phyloP scores from a whole-genome alignment of 1,140 invertebrate genomes.

The Ceratina japonica region DNA sequence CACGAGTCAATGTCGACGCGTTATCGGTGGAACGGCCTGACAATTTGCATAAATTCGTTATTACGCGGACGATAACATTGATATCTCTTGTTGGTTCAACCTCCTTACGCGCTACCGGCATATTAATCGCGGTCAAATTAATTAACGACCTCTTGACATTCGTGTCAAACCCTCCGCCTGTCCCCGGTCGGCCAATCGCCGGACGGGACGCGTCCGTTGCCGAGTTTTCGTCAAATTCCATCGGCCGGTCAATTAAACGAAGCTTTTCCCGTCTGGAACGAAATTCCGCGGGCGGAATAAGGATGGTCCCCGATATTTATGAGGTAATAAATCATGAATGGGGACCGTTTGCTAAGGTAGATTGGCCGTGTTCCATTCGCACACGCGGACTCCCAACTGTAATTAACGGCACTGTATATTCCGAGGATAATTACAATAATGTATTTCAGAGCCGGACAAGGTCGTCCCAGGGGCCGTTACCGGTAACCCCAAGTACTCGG shows the following conservation, averaged over 20 bases:
- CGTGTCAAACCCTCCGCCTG: neutral
- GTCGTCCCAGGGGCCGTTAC: constrained; percentile 76
- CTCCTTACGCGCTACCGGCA: neutral
- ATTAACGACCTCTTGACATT: constrained; percentile 10
- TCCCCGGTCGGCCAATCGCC: neutral
- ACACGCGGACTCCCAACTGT: constrained; percentile 70
- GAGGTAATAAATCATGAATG: constrained; percentile 74
- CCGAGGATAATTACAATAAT: constrained; percentile 79
- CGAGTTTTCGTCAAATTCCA: neutral
- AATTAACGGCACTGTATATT: constrained; percentile 79
- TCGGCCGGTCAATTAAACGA: neutral
- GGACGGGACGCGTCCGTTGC: neutral
- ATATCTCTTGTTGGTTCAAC: neutral
- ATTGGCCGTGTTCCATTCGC: constrained; percentile 75
- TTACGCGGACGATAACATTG: constrained; percentile 13
- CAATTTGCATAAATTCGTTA: constrained; percentile 17
- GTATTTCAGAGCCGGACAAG: constrained; percentile 79
- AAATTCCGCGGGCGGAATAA: constrained; percentile 16
- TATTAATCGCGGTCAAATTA: constrained; percentile 16
- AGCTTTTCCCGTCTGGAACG: neutral
- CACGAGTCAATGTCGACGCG: neutral
- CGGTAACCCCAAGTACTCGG: constrained; percentile 77
- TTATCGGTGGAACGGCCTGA: neutral
- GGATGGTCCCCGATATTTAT: constrained; percentile 67
- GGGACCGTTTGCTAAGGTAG: constrained; percentile 74